Conservation (phyloP, 1,140 invertebrate species). For the Oncopodura yosiiana region DNA sequence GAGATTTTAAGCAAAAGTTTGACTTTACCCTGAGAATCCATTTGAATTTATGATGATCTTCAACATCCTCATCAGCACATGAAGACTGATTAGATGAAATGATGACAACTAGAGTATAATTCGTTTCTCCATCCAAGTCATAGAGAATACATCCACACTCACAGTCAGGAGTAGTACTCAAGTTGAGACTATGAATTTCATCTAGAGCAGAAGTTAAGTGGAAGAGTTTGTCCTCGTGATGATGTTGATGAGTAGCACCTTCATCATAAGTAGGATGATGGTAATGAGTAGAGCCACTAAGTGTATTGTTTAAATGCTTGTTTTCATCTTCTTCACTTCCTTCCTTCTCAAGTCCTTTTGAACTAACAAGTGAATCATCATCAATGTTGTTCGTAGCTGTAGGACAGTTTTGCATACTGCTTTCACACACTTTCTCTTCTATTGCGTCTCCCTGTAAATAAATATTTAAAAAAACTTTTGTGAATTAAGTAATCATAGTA, state of each 20-base stretch:
- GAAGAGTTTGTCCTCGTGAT: not conserved
- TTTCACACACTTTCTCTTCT: conserved; percentile 26
- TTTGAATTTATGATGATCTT: conserved; percentile 30
- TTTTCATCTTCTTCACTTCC: not conserved
- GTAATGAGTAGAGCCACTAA: no score
- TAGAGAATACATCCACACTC: conserved; percentile 32
- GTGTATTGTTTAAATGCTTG: not conserved
- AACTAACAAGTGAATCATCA: not conserved
- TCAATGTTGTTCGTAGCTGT: not conserved
- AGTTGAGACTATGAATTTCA: conserved; percentile 10
- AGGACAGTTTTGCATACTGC: conserved; percentile 8
- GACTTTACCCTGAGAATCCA: conserved; percentile 32
- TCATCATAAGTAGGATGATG: no score
- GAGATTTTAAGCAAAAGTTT: not conserved
- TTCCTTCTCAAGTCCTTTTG: not conserved
- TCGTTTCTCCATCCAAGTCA: conserved; percentile 23
- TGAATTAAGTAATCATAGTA: not conserved
- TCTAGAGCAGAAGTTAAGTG: not conserved
- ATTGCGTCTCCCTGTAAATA: conserved; percentile 25
- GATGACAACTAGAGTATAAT: conserved; percentile 26
- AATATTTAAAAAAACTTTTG: no score
- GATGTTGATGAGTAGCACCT: not conserved
- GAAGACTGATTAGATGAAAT: conserved; percentile 29
- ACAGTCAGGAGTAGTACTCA: conserved; percentile 22
- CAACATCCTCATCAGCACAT: conserved; percentile 27